phyloP scores from a whole-genome alignment of 2,113 vertebrate species.

The Bungarus multicinctus region DNA sequence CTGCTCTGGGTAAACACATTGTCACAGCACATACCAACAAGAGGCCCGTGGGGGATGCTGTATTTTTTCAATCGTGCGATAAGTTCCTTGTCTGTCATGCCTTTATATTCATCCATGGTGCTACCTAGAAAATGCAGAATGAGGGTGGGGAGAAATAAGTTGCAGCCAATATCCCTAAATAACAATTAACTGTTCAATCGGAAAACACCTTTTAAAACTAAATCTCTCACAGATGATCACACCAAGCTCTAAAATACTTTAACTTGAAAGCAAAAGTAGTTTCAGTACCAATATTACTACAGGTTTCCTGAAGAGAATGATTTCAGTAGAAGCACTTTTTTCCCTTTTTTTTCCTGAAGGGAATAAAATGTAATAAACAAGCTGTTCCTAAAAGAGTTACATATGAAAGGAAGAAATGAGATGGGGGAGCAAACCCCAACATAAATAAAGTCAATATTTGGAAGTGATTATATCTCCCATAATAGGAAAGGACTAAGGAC shows the following conservation, averaged over 20 bases:
- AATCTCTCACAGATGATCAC: background rate
- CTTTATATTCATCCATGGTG: slow-evolving; percentile 61
- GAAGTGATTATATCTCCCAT: background rate
- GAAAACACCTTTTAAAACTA: background rate
- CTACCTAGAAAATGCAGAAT: slow-evolving; percentile 2
- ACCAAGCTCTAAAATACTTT: background rate
- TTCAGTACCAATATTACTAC: background rate
- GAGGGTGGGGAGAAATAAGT: background rate
- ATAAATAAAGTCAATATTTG: background rate
- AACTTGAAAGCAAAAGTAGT: background rate
- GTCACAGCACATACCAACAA: slow-evolving; percentile 55
- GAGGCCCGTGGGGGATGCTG: slow-evolving; percentile 59
- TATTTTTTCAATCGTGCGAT: slow-evolving; percentile 54
- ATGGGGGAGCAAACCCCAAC: too few species aligned
- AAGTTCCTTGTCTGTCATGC: slow-evolving; percentile 58
- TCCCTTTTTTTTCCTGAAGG: background rate
- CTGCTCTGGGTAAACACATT: background rate
- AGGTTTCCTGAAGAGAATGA: background rate
- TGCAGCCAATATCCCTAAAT: background rate
- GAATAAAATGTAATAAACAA: background rate
- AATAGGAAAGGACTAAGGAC: background rate
- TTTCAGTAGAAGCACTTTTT: background rate
- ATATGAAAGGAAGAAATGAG: background rate
- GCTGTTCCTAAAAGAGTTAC: background rate
- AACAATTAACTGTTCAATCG: background rate